Evolutionary conservation across 2,888 invertebrate genomes (phyloP).

Genomic region (Formica aserva): DNA sequence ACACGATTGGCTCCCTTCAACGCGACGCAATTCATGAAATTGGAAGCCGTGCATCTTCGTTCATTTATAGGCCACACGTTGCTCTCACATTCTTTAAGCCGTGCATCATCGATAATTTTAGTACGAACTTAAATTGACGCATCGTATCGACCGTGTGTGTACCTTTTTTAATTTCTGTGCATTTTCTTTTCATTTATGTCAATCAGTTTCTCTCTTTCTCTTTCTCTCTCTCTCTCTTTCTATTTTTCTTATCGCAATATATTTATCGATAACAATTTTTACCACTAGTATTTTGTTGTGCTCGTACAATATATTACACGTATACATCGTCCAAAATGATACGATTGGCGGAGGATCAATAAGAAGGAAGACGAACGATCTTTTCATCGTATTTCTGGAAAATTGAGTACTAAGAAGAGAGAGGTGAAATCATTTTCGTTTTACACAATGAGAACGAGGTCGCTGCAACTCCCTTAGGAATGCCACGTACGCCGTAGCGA

Average conservation of each 20-base stretch:
- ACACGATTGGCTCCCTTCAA: slow-evolving; percentile 60
- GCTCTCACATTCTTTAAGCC: slow-evolving; percentile 40
- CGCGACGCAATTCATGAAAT: slow-evolving; percentile 62
- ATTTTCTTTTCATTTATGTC: not conserved
- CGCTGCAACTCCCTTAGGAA: slow-evolving; percentile 56
- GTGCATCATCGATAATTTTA: slow-evolving; percentile 26
- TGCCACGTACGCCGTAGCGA: slow-evolving; percentile 58
- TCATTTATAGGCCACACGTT: slow-evolving; percentile 55
- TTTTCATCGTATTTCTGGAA: slow-evolving; percentile 52
- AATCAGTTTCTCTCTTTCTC: not conserved
- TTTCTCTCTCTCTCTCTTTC: not conserved
- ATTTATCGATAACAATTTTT: slow-evolving; percentile 31
- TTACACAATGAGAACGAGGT: slow-evolving; percentile 66
- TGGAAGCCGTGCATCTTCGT: slow-evolving; percentile 58
- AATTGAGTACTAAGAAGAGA: slow-evolving; percentile 39
- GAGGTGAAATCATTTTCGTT: slow-evolving; percentile 60
- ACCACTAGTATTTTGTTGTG: not conserved
- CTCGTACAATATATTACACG: slow-evolving; percentile 8
- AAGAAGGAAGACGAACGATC: slow-evolving; percentile 44
- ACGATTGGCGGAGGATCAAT: slow-evolving; percentile 47
- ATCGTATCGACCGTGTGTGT: not conserved
- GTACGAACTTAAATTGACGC: not conserved
- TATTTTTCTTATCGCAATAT: slow-evolving; percentile 8
- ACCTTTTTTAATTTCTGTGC: not conserved
- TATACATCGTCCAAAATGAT: slow-evolving; percentile 15